Percentiles rank a stretch among this genome's conserved stretches.
phyloP scores from a whole-genome alignment of 2,888 invertebrate species.

The Drymonia ruficornis region DNA sequence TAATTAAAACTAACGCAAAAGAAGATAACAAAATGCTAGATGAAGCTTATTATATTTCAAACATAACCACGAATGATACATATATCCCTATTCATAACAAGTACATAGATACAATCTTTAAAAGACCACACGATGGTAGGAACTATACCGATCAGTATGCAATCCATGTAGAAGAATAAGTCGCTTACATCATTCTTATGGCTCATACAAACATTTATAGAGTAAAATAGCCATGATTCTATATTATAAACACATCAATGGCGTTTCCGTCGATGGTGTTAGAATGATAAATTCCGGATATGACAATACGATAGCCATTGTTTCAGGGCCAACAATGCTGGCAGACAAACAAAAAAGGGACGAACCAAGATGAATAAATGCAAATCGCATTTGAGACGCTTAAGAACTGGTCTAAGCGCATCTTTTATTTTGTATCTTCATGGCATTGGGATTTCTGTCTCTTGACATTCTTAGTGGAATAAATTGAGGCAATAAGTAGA shows the following conservation, averaged over 20 bases:
- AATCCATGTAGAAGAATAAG: conserved; percentile 37
- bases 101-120: neutral
- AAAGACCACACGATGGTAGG: conserved; percentile 2
- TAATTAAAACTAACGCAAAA: neutral
- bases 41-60: no score
- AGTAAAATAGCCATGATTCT: conserved; percentile 75
- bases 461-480: neutral
- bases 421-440: conserved; percentile 38
- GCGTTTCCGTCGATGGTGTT: conserved; percentile 81
- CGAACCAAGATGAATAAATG: conserved; percentile 74
- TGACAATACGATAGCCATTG: conserved; percentile 75
- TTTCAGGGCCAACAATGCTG: conserved; percentile 77
- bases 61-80: neutral
- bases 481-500: neutral
- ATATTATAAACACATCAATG: conserved; percentile 79
- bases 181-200: conserved; percentile 68
- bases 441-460: conserved; percentile 19
- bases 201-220: conserved; percentile 65
- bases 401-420: conserved; percentile 61
- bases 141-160: conserved; percentile 24
- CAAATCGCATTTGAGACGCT: conserved; percentile 66
- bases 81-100: neutral
- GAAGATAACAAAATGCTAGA: no score
- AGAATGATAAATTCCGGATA: conserved; percentile 82
- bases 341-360: conserved; percentile 72